Conservation (phyloP, 1,140 invertebrate genomes). For the Coenobita brevimanus region DNA sequence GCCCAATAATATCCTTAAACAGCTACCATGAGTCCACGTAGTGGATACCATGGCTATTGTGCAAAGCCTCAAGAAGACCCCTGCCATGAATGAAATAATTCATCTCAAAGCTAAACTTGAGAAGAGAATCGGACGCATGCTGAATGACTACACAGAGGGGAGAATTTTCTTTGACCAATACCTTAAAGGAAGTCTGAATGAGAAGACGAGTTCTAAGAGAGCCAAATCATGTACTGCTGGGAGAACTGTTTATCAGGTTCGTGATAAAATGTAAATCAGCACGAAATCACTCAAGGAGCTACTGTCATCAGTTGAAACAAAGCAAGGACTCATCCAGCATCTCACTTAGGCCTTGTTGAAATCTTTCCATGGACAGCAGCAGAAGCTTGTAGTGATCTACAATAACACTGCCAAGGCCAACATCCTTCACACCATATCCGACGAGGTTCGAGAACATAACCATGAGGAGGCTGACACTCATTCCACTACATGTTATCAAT, state of each 20-base stretch:
- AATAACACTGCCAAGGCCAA: conserved; percentile 19
- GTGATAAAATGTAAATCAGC: conserved; percentile 7
- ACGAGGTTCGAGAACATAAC: conserved; percentile 20
- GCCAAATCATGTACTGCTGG: conserved; percentile 5
- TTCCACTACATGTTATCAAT: conserved; percentile 11
- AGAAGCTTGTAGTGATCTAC: conserved; percentile 18
- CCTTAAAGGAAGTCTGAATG: conserved; percentile 22
- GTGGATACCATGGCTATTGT: conserved; percentile 1
- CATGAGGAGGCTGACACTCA: conserved; percentile 8
- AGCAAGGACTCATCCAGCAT: conserved; percentile 13
- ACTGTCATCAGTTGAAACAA: background rate
- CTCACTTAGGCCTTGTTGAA: conserved; percentile 12
- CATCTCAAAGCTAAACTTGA: conserved; percentile 14
- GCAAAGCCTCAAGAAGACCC: conserved; percentile 17
- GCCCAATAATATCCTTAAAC: conserved; percentile 16
- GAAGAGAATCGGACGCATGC: conserved; percentile 13
- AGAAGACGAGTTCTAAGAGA: background rate
- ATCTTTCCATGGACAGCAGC: conserved; percentile 16
- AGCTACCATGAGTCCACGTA: background rate
- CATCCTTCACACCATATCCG: conserved; percentile 4
- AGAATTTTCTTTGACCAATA: background rate
- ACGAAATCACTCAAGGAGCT: conserved; percentile 24
- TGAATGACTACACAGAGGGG: conserved; percentile 11
- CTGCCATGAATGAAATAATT: conserved; percentile 7
- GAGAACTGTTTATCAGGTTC: conserved; percentile 18